Base-by-base conservation (phyloP, 2,888 invertebrate species). In the Anoplius nigerrimus region DNA sequence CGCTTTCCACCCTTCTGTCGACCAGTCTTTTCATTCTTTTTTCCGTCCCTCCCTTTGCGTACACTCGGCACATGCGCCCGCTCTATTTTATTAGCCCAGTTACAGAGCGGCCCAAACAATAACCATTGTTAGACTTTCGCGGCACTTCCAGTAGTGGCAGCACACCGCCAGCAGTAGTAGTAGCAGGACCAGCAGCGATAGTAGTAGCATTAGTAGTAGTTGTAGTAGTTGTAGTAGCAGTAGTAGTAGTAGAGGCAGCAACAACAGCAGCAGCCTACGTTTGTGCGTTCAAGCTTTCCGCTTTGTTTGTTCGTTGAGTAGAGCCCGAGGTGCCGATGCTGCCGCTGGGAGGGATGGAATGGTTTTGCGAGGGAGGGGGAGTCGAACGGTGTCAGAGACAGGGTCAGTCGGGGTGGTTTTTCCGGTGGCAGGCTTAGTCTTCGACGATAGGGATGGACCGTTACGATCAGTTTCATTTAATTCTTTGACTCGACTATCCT, bases 81-180 rank as follows among this genome's bases (percentile, higher is more conserved):
- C 72, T 34, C 34, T 65, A 72, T 78, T 79, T 78, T 78, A 78
- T 78, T 78, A 78, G 71, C 59, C 55, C 65, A 42, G 65, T 70
- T 72, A 66, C 59, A 66, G 58, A 57, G 52, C 34, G 46, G n/a
- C 22, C 64, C 65, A 68, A 74, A 78, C 78, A 78, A 78, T 78
- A 78, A 78, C 74, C 78, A 79, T 78, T 78, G 78, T 79, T 76
- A 65, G 62, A 62, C 22, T 54, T 62, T 62, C 24, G 46, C 54
- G 43, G 53, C 22, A 52, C 45, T 58, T 45, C 45, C 45, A 56
- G 42, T n/a, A 55, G 54, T 18, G 11, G 16, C 16, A 0, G n/a
- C n/a, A n/a, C n/a, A n/a, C 45, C 42, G 42, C 42, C 42, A 42
- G 8, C 42, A 42, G 8, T 42, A 6, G 6, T 42, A n/a, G 8